Evolutionary conservation across 2,113 vertebrate genomes (phyloP).

Genomic region (Dermatemys mawii): DNA sequence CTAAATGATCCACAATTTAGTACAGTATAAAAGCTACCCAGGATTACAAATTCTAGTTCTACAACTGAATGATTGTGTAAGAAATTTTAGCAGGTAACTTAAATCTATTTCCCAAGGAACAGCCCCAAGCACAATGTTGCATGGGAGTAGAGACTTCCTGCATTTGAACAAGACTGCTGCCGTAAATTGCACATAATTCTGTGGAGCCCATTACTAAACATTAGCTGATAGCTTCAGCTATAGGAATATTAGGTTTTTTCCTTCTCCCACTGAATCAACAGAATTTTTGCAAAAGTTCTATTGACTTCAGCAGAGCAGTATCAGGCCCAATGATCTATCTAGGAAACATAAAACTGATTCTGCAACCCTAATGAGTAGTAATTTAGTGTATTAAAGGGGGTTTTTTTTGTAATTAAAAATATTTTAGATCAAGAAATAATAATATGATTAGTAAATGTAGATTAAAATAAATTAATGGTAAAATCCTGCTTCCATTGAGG

Average conservation of each 20-base stretch:
- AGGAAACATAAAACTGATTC: neutral
- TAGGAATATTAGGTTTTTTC: neutral
- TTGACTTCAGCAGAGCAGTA: neutral
- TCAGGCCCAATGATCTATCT: neutral
- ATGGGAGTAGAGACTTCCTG: neutral
- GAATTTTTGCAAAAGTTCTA: neutral
- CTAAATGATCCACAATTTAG: neutral
- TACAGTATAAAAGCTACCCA: neutral
- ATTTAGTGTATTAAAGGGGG: neutral
- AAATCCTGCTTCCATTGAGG: neutral
- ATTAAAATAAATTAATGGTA: neutral
- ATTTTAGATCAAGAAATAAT: neutral
- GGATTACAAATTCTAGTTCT: neutral
- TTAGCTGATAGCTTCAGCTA: neutral
- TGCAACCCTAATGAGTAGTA: neutral
- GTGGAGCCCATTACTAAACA: neutral
- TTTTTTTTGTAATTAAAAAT: neutral
- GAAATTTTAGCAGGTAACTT: neutral
- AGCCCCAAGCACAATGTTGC: neutral
- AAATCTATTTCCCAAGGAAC: neutral
- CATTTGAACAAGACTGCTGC: neutral
- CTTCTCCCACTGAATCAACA: neutral
- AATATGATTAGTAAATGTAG: neutral
- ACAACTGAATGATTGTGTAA: neutral
- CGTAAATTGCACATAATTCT: neutral